A percentile compares a stretch with the other conserved stretches of the same genome.
Conservation (phyloP, 2,113 vertebrate genomes). For the Theristicus caerulescens region DNA sequence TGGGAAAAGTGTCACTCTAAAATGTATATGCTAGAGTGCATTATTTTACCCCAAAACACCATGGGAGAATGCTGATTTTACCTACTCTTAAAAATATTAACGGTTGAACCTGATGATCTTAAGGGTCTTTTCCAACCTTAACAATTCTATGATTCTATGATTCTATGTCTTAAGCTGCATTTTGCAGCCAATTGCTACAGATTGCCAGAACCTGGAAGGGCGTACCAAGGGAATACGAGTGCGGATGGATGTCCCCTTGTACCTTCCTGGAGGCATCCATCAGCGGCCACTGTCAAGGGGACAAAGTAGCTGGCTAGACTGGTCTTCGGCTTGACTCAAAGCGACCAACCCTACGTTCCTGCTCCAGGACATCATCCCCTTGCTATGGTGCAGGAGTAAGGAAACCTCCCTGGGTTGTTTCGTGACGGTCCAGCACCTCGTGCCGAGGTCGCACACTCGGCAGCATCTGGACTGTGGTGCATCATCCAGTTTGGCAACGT, state of each 20-base stretch:
- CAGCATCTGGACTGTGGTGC: not conserved
- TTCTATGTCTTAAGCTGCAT: not conserved
- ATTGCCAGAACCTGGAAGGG: not conserved
- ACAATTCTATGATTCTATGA: no score
- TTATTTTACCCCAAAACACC: not conserved
- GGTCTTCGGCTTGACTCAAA: not conserved
- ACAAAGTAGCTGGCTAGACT: not conserved
- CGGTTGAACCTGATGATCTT: no score
- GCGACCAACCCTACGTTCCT: fast-evolving
- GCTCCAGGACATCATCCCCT: not conserved
- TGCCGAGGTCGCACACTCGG: not conserved
- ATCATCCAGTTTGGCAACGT: no score
- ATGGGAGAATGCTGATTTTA: not conserved
- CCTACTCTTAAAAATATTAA: not conserved
- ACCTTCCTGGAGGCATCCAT: not conserved
- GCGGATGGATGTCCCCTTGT: not conserved
- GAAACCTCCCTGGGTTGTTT: not conserved
- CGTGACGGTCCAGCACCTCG: not conserved
- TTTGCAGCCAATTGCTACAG: not conserved
- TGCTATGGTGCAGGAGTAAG: not conserved
- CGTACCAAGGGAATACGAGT: not conserved
- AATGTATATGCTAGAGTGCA: no score
- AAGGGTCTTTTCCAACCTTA: no score
- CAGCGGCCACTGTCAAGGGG: not conserved
- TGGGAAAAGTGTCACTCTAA: fast-evolving